These are phyloP conservation scores for Cydia pomonella DNA, from an alignment of 1,140 invertebrate genomes.

Conservation along the genomic window DNA sequence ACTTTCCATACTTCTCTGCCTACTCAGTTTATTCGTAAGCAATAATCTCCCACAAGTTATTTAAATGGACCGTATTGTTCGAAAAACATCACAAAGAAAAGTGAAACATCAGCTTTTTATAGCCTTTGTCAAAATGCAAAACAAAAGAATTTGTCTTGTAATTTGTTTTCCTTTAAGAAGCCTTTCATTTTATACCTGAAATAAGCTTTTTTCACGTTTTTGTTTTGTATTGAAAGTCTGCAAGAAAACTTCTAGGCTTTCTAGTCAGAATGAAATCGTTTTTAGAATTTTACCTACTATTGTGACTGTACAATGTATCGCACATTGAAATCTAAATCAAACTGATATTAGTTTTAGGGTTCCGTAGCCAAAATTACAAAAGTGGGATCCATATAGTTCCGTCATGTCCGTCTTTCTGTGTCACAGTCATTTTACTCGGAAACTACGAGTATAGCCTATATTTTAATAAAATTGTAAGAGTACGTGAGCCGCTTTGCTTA, in stretches of 20 bases:
- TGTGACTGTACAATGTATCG: too few species aligned
- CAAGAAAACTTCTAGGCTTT: not conserved
- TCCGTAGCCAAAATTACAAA: too few species aligned
- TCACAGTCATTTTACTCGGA: too few species aligned
- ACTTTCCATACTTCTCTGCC: not conserved
- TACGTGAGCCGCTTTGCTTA: too few species aligned
- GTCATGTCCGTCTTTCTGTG: too few species aligned
- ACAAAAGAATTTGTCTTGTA: slow-evolving; percentile 29
- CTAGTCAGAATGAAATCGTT: not conserved
- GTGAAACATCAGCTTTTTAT: slow-evolving; percentile 26
- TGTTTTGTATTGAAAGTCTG: slow-evolving; percentile 4
- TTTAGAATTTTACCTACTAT: not conserved
- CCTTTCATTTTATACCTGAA: slow-evolving; percentile 20
- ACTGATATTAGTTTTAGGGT: not conserved
- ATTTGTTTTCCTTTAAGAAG: slow-evolving; percentile 25
- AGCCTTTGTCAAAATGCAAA: slow-evolving; percentile 19
- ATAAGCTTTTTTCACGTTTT: not conserved
- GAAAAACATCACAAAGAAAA: slow-evolving; percentile 30
- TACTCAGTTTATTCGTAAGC: not conserved
- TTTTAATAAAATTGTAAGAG: too few species aligned
- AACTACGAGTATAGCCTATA: too few species aligned
- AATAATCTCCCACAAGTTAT: slow-evolving; percentile 25
- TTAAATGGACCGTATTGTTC: slow-evolving; percentile 21
- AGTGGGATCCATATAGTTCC: too few species aligned
- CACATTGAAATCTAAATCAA: not conserved